Conservation (phyloP, 2,113 vertebrate species). For the Nerophis ophidion region DNA sequence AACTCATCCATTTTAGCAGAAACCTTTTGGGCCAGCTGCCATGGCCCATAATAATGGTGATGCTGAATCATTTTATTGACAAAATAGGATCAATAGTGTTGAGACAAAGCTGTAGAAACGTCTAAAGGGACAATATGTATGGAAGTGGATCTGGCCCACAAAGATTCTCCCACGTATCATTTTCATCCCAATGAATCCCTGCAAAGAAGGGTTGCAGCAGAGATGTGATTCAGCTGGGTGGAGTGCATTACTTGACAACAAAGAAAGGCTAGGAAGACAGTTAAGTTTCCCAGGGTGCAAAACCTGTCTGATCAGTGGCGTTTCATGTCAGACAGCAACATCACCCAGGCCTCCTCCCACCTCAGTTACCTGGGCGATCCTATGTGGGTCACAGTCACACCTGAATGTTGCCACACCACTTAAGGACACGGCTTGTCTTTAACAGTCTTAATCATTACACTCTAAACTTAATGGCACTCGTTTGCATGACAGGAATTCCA, state of each 20-base stretch:
- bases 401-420: background rate
- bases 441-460: slow-evolving; percentile 8
- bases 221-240: background rate
- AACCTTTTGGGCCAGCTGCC: slow-evolving; percentile 1
- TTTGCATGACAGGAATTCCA: slow-evolving; percentile 14
- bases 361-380: slow-evolving; percentile 29
- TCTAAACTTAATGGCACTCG: slow-evolving; percentile 12
- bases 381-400: slow-evolving; percentile 47
- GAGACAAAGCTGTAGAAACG: background rate
- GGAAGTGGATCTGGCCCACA: background rate
- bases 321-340: slow-evolving; percentile 1
- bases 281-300: slow-evolving; percentile 9
- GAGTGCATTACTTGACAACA: slow-evolving; percentile 4
- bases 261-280: slow-evolving; percentile 13
- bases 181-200: too few species aligned
- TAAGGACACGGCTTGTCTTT: slow-evolving; percentile 17
- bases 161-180: background rate
- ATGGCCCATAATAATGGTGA: slow-evolving; percentile 10
- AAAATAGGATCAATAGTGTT: slow-evolving; percentile 16
- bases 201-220: too few species aligned
- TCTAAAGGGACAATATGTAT: slow-evolving; percentile 5
- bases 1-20: slow-evolving; percentile 25
- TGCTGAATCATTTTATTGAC: slow-evolving; percentile 23
- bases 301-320: slow-evolving; percentile 8
- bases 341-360: slow-evolving; percentile 11